Evolutionary conservation across 2,113 vertebrate genomes (phyloP), one percentile per base, ranked within the genome.

Genomic region (Synodontis membranacea): DNA sequence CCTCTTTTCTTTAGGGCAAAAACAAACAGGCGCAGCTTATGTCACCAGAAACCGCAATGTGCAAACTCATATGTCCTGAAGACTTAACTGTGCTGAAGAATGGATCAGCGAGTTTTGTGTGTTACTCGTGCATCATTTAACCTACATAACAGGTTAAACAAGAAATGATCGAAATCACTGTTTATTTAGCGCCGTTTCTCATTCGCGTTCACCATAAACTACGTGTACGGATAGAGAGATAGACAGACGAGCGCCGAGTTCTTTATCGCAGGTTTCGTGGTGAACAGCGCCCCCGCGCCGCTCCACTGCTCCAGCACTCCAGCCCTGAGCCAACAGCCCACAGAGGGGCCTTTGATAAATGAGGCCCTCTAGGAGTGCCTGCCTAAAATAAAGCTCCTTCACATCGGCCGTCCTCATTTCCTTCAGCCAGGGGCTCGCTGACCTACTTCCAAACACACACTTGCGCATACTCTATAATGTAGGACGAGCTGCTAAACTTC

Each of bases 361-460:
- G 87, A 91, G 93, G 93, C 94, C 94, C 94, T 93, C 92, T 92
- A 95, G 95, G 95, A 96, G 92, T 92, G 88, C 91, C 88, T 88
- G 90, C 93, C 93, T 89, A 92, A 95, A 96, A 95, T 94, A 95
- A 95, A 92, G 92, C 91, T 92, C 90, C 93, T 94, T 93, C 93
- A 93, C 91, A 93, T 92, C 90, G 93, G 93, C 92, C 92, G 94
- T 94, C 95, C 95, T 90, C 88, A 95, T 95, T 95, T 93, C 92
- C 91, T 95, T 93, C 92, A 76, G 89, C 88, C 80, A 84, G 86
- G 84, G 88, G 87, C 90, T 89, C 37, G 54, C 79, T 90, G 90
- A 88, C 91, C 90, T 89, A 92, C 83, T 92, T 91, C 86, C 60
- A 58, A 79, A 84, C 83, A 84, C 79, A 87, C 86, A 86, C 87